Base-by-base conservation (phyloP, 2,797 vertebrate genomes). In the Sparus aurata region DNA sequence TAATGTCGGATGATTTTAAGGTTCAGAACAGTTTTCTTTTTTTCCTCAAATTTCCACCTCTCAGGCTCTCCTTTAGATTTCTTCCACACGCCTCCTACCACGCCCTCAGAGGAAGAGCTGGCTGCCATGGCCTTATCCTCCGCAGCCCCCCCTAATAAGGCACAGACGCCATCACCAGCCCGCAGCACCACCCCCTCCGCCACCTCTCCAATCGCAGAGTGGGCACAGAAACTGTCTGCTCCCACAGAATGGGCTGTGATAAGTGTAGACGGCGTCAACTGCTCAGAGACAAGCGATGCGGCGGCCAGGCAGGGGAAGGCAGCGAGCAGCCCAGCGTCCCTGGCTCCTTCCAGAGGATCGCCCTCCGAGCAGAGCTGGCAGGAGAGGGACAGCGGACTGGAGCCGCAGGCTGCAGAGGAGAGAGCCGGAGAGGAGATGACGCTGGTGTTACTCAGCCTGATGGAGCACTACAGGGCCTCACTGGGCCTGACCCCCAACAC, bases 61-160 rank as follows among this genome's bases (percentile, higher is more conserved):
- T 73, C 73, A 95, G 94, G 87, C 73, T 95, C 94, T 77, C 92
- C 92, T 83, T 83, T 94, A 82, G 94, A 95, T 89, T 93, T 95
- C 75, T 95, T 93, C 91, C 93, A 94, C 73, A 95, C 94, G 4
- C 91, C 95, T 80, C 92, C 93, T 3, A 91, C 91, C 78, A 94
- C 94, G 1, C 95, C 94, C 63, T 88, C 92, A 6, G 91, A 92
- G 73, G 86, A 87, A 43, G 86, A 92, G 46, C 87, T 93, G 59
- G 69, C 85, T 55, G 86, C 85, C 80, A 90, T 94, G 92, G 89
- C 90, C 77, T 80, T 89, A 16, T 80, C 89, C 75, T 76, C 90
- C 41, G 64, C 80, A 66, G 70, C 89, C 5, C 82, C 88, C 69
- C 76, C 80, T 53, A 77, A 75, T 52, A 82, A 84, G 72, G 53